Conservation (phyloP, 1,140 invertebrate species). For the Tetraneura akinire region DNA sequence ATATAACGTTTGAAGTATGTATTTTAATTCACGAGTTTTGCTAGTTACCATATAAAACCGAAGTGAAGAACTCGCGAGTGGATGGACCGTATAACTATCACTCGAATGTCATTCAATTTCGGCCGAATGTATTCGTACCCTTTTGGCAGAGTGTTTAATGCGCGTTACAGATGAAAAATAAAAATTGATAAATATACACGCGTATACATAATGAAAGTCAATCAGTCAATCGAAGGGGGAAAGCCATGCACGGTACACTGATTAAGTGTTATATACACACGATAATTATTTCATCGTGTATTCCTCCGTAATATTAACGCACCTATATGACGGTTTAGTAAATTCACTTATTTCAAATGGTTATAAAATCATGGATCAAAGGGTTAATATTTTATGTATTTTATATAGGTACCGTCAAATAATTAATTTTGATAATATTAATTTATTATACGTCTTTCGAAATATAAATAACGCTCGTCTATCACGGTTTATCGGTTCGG, state of each 20-base stretch:
- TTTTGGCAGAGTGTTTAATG: background rate
- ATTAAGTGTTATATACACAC: background rate
- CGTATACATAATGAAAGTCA: no score
- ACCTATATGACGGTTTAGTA: background rate
- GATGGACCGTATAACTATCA: conserved; percentile 10
- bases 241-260: background rate
- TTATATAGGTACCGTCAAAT: no score
- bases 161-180: background rate
- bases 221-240: no score
- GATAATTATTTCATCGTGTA: background rate
- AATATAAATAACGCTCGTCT: no score
- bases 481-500: no score
- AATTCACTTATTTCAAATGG: background rate
- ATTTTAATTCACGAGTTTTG: conserved; percentile 19
- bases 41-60: conserved; percentile 8
- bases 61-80: conserved; percentile 2
- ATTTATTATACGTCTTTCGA: no score
- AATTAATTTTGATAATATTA: no score
- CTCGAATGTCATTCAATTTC: background rate
- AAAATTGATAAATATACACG: background rate
- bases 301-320: no score
- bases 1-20: conserved; percentile 26
- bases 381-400: no score
- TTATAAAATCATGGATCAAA: background rate
- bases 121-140: background rate